phyloP scores from a whole-genome alignment of 2,888 invertebrate genomes.

The Hetaerina titia region DNA sequence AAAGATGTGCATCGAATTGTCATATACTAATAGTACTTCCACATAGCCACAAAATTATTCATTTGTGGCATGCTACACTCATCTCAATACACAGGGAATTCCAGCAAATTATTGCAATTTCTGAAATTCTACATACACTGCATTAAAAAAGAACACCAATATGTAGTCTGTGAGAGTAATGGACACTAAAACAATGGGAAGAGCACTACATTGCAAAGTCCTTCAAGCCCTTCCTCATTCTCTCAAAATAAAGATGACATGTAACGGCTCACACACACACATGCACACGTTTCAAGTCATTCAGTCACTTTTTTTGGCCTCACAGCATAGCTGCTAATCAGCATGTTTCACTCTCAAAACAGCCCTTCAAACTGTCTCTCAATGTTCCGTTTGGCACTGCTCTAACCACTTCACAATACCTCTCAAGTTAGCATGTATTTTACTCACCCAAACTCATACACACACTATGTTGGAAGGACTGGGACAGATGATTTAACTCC shows the following conservation, averaged over 20 bases:
- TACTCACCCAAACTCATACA: background rate
- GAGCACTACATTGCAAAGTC: slow-evolving; percentile 41
- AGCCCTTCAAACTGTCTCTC: background rate
- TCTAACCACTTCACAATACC: background rate
- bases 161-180: slow-evolving; percentile 51
- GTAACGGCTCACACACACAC: slow-evolving; percentile 8
- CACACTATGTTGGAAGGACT: slow-evolving; percentile 56
- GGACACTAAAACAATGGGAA: slow-evolving; percentile 66
- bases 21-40: slow-evolving; percentile 28
- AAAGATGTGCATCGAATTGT: slow-evolving; percentile 43
- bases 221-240: background rate
- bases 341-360: slow-evolving; percentile 9
- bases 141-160: slow-evolving; percentile 61
- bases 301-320: background rate
- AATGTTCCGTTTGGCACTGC: slow-evolving; percentile 1
- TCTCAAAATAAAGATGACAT: background rate
- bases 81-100: slow-evolving; percentile 12
- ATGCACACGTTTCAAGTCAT: background rate
- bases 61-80: slow-evolving; percentile 52
- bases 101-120: slow-evolving; percentile 47
- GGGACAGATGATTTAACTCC: slow-evolving; percentile 58
- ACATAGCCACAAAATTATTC: slow-evolving; percentile 39
- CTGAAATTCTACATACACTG: slow-evolving; percentile 46
- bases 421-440: background rate
- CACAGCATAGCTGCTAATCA: background rate